Base-by-base conservation (phyloP, 2,797 vertebrate genomes). In the Falco cherrug region DNA sequence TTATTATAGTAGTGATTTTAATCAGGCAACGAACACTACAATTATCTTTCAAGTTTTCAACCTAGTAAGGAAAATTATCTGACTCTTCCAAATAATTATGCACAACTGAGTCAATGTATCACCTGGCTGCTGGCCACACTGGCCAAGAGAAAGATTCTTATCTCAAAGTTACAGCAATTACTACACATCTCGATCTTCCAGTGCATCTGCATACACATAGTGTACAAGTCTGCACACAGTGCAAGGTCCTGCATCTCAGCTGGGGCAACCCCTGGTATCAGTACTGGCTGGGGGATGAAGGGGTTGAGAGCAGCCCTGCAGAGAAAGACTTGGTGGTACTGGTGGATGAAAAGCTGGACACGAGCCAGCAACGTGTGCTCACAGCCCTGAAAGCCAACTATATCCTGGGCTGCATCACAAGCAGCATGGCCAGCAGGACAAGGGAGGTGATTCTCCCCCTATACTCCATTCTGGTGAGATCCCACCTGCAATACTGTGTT, bases 321-420 rank as follows among this genome's bases (percentile, higher is more conserved):
- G 16, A 86, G 39, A 53, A 39, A 16, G 50, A 56, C 7, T 5
- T 24, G 4, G 8, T 11, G 28, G 4, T 39, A 16, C 6, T 10
- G 19, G 19, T 45, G 48, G 48, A 13, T 16, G 35, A 92, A 50
- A 79, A 67, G 16, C 43, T 71, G 39, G 28, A 54, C 41, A 22
- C 1, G 1, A 87, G 5, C 8, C 6, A 3, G 10, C 3, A 51
- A 28, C 1, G 8, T 13, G 45, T 0, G 1, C 6, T 57, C 1
- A 0, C 41, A 67, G 57, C 6, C 22, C 57, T 67, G 56, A 73
- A 87, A 29, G 43, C 11, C 29, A 74, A 31, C 18, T 5, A 1
- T n/a, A 51, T 20, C 73, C 25, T 43, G 31, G 37, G 15, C 41
- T 45, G 31, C 61, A 90, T 29, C 47, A 43, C 51, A 61, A 86